phyloP scores from a whole-genome alignment of 2,797 vertebrate genomes.

The Peromyscus nudipes region DNA sequence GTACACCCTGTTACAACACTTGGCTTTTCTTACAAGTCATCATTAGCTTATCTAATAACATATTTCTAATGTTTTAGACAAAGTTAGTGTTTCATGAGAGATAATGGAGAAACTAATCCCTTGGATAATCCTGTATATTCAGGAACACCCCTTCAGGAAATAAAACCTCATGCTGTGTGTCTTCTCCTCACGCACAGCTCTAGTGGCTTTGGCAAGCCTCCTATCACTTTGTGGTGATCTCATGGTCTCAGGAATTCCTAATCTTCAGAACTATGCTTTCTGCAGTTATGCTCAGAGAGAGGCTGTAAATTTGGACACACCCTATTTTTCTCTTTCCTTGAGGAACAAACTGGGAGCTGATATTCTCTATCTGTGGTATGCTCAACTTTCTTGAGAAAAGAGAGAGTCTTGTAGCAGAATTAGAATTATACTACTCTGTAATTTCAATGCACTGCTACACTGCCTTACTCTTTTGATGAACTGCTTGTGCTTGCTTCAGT shows the following conservation, averaged over 20 bases:
- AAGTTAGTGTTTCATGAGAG: background rate
- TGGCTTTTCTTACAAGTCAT: background rate
- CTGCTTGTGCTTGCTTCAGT: background rate
- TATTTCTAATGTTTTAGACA: background rate
- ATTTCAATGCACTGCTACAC: too few relatives aligned
- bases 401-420: background rate
- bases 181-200: background rate
- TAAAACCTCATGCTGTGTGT: background rate
- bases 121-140: background rate
- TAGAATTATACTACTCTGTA: background rate
- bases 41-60: background rate
- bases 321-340: background rate
- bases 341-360: background rate
- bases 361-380: background rate
- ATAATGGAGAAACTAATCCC: background rate
- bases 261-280: background rate
- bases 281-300: background rate
- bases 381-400: background rate
- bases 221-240: background rate
- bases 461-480: background rate
- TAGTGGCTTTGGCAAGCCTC: background rate
- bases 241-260: too few relatives aligned
- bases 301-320: background rate
- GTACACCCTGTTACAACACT: background rate
- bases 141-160: background rate